A percentile compares a stretch with the other conserved stretches of the same genome.
These are phyloP conservation scores for Pseudachorutes palmiensis DNA, from an alignment of 1,140 invertebrate species.

Conservation along the genomic window DNA sequence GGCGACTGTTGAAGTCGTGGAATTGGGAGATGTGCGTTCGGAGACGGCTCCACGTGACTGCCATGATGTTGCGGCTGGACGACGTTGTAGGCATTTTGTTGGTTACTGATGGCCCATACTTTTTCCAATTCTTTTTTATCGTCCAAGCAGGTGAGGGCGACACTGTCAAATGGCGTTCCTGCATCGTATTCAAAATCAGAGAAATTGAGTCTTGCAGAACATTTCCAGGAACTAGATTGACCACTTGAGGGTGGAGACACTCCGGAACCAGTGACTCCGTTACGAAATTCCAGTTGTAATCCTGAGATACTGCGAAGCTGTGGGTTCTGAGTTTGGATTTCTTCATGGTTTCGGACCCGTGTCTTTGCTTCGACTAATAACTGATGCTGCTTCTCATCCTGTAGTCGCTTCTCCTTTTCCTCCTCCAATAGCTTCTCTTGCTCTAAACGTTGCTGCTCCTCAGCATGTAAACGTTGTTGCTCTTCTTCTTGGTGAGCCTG, in stretches of 20 bases:
- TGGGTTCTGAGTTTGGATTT: too few relatives aligned
- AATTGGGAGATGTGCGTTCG: not conserved
- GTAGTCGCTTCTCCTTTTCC: constrained; percentile 3
- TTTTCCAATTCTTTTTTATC: not conserved
- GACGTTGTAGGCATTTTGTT: not conserved
- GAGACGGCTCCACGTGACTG: not conserved
- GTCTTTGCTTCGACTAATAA: too few relatives aligned
- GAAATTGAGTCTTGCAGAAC: constrained; percentile 14
- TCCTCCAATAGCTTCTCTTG: not conserved
- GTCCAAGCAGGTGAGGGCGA: constrained; percentile 6
- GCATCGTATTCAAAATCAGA: constrained; percentile 32
- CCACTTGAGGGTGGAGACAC: not conserved
- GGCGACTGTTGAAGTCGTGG: not conserved
- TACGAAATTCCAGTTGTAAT: constrained; percentile 11
- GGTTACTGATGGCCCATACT: not conserved
- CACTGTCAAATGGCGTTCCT: constrained; percentile 32
- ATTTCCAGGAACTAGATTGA: not conserved
- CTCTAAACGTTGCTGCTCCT: too few relatives aligned
- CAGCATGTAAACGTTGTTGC: not conserved
- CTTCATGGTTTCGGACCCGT: too few relatives aligned
- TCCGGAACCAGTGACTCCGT: not conserved
- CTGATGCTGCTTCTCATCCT: too few relatives aligned
- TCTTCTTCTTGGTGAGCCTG: constrained; percentile 9
- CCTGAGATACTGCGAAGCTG: too few relatives aligned
- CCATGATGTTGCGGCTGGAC: not conserved